Conservation (phyloP, 2,113 vertebrate genomes). For the Triplophysa rosa region DNA sequence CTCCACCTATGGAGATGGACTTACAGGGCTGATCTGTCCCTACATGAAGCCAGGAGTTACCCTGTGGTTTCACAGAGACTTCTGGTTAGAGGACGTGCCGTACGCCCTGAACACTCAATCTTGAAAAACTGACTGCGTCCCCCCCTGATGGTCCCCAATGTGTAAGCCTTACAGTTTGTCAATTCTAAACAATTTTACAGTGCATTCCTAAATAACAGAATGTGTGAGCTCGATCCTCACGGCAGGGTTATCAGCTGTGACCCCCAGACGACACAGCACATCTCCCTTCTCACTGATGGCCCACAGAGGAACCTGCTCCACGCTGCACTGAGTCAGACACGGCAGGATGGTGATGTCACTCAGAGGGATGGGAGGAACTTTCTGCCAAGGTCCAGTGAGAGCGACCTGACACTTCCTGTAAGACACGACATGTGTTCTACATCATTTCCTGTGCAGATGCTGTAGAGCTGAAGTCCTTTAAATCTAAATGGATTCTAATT, state of each 20-base stretch:
- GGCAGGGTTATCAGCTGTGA: slow-evolving; percentile 80
- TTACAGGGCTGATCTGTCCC: slow-evolving; percentile 95
- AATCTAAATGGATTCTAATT: too few relatives aligned
- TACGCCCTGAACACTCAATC: background rate
- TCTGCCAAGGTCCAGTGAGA: slow-evolving; percentile 86
- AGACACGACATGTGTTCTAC: slow-evolving; percentile 4
- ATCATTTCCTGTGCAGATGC: background rate
- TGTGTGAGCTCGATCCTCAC: slow-evolving; percentile 72
- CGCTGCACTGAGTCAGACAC: slow-evolving; percentile 71
- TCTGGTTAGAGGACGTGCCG: background rate
- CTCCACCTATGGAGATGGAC: slow-evolving; percentile 88
- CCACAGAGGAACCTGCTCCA: slow-evolving; percentile 85
- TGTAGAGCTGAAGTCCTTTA: too few relatives aligned
- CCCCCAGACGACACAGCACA: slow-evolving; percentile 89
- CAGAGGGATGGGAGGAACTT: slow-evolving; percentile 85
- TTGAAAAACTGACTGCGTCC: too few relatives aligned
- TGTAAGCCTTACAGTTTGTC: too few relatives aligned
- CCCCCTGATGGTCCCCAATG: too few relatives aligned
- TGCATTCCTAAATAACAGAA: background rate
- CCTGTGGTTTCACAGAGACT: slow-evolving; percentile 69
- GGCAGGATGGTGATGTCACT: slow-evolving; percentile 90
- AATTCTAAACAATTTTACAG: too few relatives aligned
- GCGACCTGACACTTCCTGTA: slow-evolving; percentile 90
- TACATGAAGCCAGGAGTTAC: slow-evolving; percentile 92
- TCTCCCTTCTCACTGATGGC: slow-evolving; percentile 95